Conservation (phyloP, 2,888 invertebrate species). For the Nezara viridula region DNA sequence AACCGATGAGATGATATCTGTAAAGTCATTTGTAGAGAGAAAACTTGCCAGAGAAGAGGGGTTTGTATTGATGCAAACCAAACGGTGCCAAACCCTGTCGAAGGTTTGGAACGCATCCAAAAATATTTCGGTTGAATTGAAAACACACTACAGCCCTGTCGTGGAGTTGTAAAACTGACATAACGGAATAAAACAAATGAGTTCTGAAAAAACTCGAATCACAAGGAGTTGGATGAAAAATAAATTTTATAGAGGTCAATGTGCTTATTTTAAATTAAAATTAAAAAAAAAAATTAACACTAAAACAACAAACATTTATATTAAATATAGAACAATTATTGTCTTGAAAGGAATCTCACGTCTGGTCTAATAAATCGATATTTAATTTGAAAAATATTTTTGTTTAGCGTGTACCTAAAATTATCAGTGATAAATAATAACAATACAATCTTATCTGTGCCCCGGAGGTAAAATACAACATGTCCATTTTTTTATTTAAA, state of each 20-base stretch:
- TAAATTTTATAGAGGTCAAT: too few species aligned
- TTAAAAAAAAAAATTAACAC: too few species aligned
- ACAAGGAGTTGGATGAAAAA: background rate
- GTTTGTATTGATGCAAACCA: conserved; percentile 5
- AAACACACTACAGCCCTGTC: background rate
- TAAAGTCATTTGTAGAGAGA: conserved; percentile 4
- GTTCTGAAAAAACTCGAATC: background rate
- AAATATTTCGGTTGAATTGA: background rate
- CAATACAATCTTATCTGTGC: too few species aligned
- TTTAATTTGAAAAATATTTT: too few species aligned
- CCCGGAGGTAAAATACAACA: too few species aligned
- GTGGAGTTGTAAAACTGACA: background rate
- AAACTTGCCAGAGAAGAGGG: background rate
- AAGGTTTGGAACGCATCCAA: background rate
- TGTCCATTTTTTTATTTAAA: too few species aligned
- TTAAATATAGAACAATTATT: too few species aligned
- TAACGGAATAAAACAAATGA: background rate
- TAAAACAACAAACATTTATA: too few species aligned
- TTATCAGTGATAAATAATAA: too few species aligned
- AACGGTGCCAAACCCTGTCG: background rate
- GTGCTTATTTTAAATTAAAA: too few species aligned
- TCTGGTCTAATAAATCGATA: too few species aligned
- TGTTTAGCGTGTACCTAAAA: too few species aligned
- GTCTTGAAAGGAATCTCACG: background rate
- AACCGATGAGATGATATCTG: background rate